Evolutionary conservation across 2,113 vertebrate species (phyloP).

Genomic region (Cyanistes caeruleus): DNA sequence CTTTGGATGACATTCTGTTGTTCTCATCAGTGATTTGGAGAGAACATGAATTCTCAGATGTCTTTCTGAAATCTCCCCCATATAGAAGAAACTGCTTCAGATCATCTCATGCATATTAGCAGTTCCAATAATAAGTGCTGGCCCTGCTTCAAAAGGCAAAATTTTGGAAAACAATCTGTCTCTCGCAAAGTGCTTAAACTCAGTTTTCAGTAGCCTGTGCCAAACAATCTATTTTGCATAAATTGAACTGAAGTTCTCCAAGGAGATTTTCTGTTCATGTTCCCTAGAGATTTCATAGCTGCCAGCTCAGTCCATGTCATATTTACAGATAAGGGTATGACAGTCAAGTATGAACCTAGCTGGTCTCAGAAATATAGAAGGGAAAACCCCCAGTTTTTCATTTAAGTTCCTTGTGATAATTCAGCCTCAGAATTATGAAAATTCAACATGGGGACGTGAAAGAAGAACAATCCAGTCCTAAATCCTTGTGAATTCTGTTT

Average conservation of each 20-base stretch:
- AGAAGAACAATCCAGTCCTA: background rate
- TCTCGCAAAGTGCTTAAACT: conserved; percentile 26
- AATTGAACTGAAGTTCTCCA: conserved; percentile 14
- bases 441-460: background rate
- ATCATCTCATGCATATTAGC: conserved; percentile 24
- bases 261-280: background rate
- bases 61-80: background rate
- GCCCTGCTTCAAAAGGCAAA: conserved; percentile 42
- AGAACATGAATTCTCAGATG: conserved; percentile 7
- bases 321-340: background rate
- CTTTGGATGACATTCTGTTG: background rate
- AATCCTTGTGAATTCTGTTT: background rate
- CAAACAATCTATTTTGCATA: conserved; percentile 34
- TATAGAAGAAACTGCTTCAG: background rate
- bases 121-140: conserved; percentile 31
- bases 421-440: background rate
- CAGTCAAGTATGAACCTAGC: background rate
- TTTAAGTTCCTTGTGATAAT: background rate
- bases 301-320: background rate
- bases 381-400: background rate
- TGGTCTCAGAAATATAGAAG: background rate
- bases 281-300: background rate
- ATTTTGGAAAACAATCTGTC: conserved; percentile 53
- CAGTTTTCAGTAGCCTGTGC: conserved; percentile 18
- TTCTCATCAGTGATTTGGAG: background rate